Conservation (phyloP, 2,888 invertebrate genomes). For the Crossocerus cetratus region DNA sequence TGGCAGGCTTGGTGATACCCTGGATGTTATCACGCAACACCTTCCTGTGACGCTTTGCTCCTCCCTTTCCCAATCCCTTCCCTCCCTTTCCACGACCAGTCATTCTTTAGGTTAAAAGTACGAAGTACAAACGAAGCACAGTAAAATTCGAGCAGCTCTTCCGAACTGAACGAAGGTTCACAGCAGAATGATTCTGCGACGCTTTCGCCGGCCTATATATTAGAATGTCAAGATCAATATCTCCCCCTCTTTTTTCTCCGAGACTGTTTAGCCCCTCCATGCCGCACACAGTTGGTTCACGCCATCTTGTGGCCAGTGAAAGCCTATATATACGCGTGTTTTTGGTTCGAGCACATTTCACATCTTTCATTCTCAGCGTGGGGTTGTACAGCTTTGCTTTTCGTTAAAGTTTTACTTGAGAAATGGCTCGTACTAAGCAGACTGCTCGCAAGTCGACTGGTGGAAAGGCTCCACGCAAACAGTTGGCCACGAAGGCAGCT, state of each 20-base stretch:
- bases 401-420: background rate
- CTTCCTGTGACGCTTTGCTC: constrained; percentile 91
- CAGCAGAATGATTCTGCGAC: constrained; percentile 32
- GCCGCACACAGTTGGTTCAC: background rate
- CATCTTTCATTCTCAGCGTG: no score
- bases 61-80: constrained; percentile 55
- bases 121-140: background rate
- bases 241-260: background rate
- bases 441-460: constrained; percentile 72
- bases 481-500: constrained; percentile 84
- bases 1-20: constrained; percentile 88
- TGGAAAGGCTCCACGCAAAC: constrained; percentile 81
- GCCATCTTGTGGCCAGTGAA: background rate
- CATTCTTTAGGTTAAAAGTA: constrained; percentile 77
- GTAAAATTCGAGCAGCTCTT: background rate
- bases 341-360: no score
- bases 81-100: constrained; percentile 89
- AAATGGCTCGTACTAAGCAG: constrained; percentile 87
- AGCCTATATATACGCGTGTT: background rate
- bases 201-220: background rate
- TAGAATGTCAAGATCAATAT: background rate
- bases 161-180: background rate
- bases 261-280: background rate
- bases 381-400: no score
- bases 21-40: constrained; percentile 81